Percentiles rank a stretch among this genome's conserved stretches.
phyloP scores from a whole-genome alignment of 1,140 invertebrate species.

The Polyergus mexicanus region DNA sequence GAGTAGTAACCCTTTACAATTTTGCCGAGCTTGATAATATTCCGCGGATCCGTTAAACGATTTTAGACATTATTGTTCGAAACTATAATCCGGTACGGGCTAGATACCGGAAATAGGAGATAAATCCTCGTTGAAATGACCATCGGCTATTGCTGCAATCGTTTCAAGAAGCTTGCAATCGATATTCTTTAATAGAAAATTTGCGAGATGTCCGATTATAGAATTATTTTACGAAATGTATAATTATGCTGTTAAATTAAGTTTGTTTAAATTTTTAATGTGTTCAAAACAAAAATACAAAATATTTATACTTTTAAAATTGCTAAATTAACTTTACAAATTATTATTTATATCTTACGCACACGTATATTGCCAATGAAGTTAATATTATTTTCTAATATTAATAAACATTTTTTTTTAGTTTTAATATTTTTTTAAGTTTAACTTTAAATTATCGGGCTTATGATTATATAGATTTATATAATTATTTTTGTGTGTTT shows the following conservation, averaged over 20 bases:
- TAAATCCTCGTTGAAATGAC: constrained; percentile 8
- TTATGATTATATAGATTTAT: constrained; percentile 12
- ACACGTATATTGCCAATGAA: not conserved
- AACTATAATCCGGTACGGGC: constrained; percentile 55
- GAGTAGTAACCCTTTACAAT: constrained; percentile 61
- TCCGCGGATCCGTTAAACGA: constrained; percentile 63
- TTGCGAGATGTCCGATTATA: not conserved
- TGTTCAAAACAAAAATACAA: not conserved
- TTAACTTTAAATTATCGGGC: not conserved
- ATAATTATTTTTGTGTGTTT: not conserved
- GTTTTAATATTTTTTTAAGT: not conserved
- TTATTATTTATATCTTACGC: not conserved
- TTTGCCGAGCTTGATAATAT: constrained; percentile 52
- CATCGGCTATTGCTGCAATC: not conserved
- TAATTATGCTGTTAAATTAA: not conserved
- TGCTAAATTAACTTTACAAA: constrained; percentile 1
- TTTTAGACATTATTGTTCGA: constrained; percentile 57
- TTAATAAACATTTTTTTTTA: not conserved
- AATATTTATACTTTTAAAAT: not conserved
- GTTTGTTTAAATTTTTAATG: not conserved
- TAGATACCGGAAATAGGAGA: constrained; percentile 44
- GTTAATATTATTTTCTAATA: not conserved
- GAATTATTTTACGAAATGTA: not conserved
- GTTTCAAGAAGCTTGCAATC: not conserved
- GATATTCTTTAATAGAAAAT: constrained; percentile 12